Percentiles rank a stretch among this genome's conserved stretches.
Evolutionary conservation across 2,888 invertebrate species (phyloP).

Genomic region (Heliconius sara): DNA sequence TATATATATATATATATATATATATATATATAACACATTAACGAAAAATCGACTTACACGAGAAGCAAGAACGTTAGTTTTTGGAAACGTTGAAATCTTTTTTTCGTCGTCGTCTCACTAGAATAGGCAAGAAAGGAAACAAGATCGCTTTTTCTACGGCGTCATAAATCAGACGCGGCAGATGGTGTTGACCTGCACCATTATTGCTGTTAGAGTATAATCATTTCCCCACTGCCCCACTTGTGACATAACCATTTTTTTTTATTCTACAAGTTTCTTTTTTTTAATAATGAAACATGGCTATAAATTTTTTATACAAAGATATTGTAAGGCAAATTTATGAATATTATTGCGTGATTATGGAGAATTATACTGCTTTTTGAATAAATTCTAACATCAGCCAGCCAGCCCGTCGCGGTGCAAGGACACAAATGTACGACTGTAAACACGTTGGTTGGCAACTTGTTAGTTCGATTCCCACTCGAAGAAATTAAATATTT

Average conservation of each 20-base stretch:
- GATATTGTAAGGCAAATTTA: background rate
- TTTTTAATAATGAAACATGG: background rate
- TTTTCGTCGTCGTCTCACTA: slow-evolving; percentile 60
- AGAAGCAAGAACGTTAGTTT: background rate
- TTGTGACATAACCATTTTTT: slow-evolving; percentile 46
- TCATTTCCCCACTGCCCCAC: slow-evolving; percentile 31
- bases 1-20: background rate
- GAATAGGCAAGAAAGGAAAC: slow-evolving; percentile 53
- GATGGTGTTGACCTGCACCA: slow-evolving; percentile 74
- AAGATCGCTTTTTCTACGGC: slow-evolving; percentile 68
- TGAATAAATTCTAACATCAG: background rate
- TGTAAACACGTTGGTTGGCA: background rate
- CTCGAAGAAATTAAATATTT: background rate
- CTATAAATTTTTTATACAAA: background rate
- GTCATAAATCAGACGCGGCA: slow-evolving; percentile 79
- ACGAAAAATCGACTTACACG: slow-evolving; percentile 11
- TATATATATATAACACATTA: background rate
- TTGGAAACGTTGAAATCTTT: slow-evolving; percentile 64
- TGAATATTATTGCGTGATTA: background rate
- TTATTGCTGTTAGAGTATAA: slow-evolving; percentile 28
- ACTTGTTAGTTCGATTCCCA: background rate
- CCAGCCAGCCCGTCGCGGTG: background rate
- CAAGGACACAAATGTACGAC: background rate
- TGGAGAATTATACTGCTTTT: background rate
- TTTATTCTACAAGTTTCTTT: background rate